Base-by-base conservation (phyloP, 2,113 vertebrate species). In the Ursus arctos region DNA sequence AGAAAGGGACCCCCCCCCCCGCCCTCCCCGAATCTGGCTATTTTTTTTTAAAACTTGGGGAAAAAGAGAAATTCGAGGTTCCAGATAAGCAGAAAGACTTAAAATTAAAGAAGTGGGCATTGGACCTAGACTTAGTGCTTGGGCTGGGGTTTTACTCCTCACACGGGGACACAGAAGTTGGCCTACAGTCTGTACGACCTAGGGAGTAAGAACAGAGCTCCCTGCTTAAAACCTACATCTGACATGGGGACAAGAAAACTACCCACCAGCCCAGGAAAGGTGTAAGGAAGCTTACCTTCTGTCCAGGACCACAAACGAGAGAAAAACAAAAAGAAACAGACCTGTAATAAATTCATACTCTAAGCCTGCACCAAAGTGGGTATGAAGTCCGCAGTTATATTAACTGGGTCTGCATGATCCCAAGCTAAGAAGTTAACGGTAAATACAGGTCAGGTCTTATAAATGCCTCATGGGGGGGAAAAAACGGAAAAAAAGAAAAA, bases 1-100 rank as follows among this genome's bases (percentile, higher is more conserved):
- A 51, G 80, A 61, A 74, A 90, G 63, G 43, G 28, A 11, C 47
- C 12, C 47, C 12, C 22, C 40, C 40, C 15, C 67, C 40, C 63
- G 43, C 43, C 43, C 5, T 43, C 53, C 61, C 84, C 5, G 53
- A 80, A 8, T 2, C 19, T 22, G 83, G 36, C 31, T 7, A 24
- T n/a, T 91, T 92, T 95, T 81, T 91, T 93, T 96, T 83, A 49
- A 71, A 96, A 87, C 43, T n/a, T 61, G 40, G 59, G 67, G 59
- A 5, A 61, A 71, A 74, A 83, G 57, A 88, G 88, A 76, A 81
- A 91, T 4, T 51, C 11, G 40, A 74, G 80, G n/a, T 47, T 53
- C n/a, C 12, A 67, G 47, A 59, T 53, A 57, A 65, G 31, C 69
- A 81, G 43, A 36, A 94, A 91, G 92, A 87, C 19, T 77, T 51